Evolutionary conservation across 2,888 invertebrate genomes (phyloP).

Genomic region (Chrysodeixis includens): DNA sequence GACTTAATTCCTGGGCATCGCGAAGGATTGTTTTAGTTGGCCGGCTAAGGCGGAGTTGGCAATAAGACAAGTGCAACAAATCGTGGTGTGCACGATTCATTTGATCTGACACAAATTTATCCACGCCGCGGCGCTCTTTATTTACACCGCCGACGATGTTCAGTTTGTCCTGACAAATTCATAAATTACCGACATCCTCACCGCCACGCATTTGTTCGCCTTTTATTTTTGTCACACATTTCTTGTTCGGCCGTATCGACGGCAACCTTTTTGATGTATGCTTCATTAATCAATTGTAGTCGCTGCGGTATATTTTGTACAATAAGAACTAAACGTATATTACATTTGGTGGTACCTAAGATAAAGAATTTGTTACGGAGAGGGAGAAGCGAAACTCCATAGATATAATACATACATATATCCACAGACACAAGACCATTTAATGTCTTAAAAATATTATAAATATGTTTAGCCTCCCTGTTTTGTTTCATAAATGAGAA

Average conservation of each 20-base stretch:
- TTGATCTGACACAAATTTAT: constrained; percentile 89
- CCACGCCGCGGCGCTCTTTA: constrained; percentile 84
- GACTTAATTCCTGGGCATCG: constrained; percentile 68
- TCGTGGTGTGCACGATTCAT: constrained; percentile 83
- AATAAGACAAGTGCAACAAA: constrained; percentile 87
- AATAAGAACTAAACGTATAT: constrained; percentile 15
- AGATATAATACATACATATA: too few species aligned
- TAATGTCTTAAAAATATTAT: too few species aligned
- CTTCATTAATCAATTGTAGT: constrained; percentile 71
- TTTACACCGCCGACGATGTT: constrained; percentile 84
- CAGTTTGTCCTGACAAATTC: constrained; percentile 89
- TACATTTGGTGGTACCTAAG: constrained; percentile 11
- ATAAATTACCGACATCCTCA: constrained; percentile 89
- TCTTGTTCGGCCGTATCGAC: constrained; percentile 82
- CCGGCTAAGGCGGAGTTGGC: constrained; percentile 65
- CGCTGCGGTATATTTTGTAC: constrained; percentile 53
- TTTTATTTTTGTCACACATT: constrained; percentile 84
- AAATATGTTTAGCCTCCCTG: too few species aligned
- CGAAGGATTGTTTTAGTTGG: constrained; percentile 65
- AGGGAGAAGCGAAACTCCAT: too few species aligned
- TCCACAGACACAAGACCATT: too few species aligned
- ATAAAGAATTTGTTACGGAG: neutral
- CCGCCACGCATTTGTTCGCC: constrained; percentile 73
- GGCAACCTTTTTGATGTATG: constrained; percentile 80
- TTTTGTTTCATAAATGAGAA: too few species aligned